Conservation (phyloP, 1,140 invertebrate species). For the Tenebrio molitor region DNA sequence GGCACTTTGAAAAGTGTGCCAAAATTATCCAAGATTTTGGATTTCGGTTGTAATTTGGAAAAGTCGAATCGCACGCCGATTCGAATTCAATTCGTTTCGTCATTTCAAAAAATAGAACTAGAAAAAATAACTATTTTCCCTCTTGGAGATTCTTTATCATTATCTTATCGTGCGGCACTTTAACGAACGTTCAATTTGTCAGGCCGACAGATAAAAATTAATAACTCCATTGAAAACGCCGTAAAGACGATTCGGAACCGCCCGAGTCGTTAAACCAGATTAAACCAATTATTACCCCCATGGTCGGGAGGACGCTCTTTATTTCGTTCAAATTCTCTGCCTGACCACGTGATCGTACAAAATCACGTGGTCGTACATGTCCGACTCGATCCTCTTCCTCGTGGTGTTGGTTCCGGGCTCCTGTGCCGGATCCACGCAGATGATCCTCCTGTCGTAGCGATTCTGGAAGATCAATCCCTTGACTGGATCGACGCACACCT, state of each 20-base stretch:
- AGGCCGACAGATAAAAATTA: constrained; percentile 29
- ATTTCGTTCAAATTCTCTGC: constrained; percentile 48
- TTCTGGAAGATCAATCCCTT: constrained; percentile 77
- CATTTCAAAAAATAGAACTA: too few species aligned
- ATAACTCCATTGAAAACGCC: constrained; percentile 13
- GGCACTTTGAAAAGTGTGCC: too few species aligned
- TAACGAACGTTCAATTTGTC: constrained; percentile 10
- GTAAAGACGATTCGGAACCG: background rate
- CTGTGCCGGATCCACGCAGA: constrained; percentile 70
- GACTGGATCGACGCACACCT: constrained; percentile 75
- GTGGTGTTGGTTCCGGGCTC: constrained; percentile 70
- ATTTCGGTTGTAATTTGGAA: too few species aligned
- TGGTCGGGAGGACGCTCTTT: background rate
- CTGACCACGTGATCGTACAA: constrained; percentile 76
- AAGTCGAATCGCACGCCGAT: too few species aligned
- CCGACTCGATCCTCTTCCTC: constrained; percentile 68
- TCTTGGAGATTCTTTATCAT: too few species aligned
- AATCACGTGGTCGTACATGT: constrained; percentile 72
- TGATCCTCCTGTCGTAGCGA: constrained; percentile 72
- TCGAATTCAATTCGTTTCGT: too few species aligned
- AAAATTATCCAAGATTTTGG: too few species aligned
- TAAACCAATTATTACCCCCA: constrained; percentile 2
- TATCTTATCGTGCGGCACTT: too few species aligned
- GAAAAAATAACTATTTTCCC: too few species aligned
- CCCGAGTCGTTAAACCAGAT: constrained; percentile 7